phyloP scores from a whole-genome alignment of 2,797 vertebrate species.

The Lithobates pipiens region DNA sequence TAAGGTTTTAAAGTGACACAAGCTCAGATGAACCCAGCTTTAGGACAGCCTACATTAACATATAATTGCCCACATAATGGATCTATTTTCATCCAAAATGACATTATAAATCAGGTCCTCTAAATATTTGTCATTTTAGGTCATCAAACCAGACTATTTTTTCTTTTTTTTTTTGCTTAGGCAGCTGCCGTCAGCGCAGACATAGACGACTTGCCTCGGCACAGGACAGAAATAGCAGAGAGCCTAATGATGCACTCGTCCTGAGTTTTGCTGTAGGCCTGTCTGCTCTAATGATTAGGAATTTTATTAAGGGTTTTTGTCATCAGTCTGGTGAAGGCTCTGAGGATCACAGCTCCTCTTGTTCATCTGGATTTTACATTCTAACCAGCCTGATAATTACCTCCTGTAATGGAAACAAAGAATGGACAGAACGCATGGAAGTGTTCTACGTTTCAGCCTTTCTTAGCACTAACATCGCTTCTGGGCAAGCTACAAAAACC shows the following conservation, averaged over 20 bases:
- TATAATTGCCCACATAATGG: background rate
- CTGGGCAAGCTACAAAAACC: background rate
- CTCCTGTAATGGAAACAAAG: constrained; percentile 6
- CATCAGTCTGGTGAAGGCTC: constrained; percentile 36
- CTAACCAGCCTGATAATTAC: constrained; percentile 25
- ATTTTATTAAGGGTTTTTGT: constrained; percentile 52
- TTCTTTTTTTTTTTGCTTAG: background rate
- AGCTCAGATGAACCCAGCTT: background rate
- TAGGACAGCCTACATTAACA: background rate
- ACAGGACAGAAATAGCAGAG: constrained; percentile 49
- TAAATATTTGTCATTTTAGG: constrained; percentile 48
- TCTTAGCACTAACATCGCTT: background rate
- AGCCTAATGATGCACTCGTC: constrained; percentile 50
- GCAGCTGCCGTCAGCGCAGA: constrained; percentile 38
- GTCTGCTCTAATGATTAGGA: constrained; percentile 53
- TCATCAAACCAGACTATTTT: constrained; percentile 35
- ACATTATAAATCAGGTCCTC: background rate
- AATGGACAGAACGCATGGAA: constrained; percentile 16
- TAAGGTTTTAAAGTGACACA: background rate
- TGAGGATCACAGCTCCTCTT: constrained; percentile 40
- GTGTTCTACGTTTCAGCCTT: constrained; percentile 1
- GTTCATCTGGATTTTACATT: constrained; percentile 23
- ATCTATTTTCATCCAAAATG: background rate
- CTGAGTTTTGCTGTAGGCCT: constrained; percentile 50
- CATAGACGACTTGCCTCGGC: constrained; percentile 20